Base-by-base conservation (phyloP, 2,797 vertebrate genomes). In the Coreius guichenoti region DNA sequence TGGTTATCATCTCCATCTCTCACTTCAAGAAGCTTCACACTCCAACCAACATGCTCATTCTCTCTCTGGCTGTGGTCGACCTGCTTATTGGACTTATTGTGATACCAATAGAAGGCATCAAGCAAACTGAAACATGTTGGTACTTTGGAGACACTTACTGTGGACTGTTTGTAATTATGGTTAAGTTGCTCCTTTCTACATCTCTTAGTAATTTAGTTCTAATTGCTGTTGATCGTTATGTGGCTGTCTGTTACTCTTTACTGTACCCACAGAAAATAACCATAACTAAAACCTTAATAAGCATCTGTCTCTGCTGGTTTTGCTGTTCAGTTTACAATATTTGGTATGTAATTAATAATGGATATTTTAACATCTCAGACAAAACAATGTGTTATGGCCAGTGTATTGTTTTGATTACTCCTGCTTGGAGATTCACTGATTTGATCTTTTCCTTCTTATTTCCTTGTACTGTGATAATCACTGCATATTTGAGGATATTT, bases 261-360 rank as follows among this genome's bases (percentile, higher is more conserved):
- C 89, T 86, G 19, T 93, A 93, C 61, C 4, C 47, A 8, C 77
- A 12, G 58, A 85, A 80, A 58, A 85, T 94, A 54, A 93, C 92
- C 8, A 39, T 4, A 7, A 49, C 85, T 31, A 86, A 86, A 43
- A 83, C 76, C 0, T 84, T 88, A 81, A 58, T 86, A 58, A 89
- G 29, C 29, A 88, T 92, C 68, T 89, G 77, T 58, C 31, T 92
- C 49, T 91, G 88, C 80, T 93, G 93, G 93, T 80, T 78, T 68
- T 89, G 89, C 54, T 91, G 91, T 45, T 63, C 36, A 58, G 8
- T 29, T 26, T 79, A 79, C 39, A 63, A 4, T 26, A 26, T 79
- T 45, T 79, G 6, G 14, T 58, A 0, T 29, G 56, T 63, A 17
- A 63, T 29, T 16, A 6, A 23, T 0, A 4, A 92, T 1, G 33